Evolutionary conservation across 1,140 invertebrate species (phyloP).

Genomic region (Sitophilus oryzae): DNA sequence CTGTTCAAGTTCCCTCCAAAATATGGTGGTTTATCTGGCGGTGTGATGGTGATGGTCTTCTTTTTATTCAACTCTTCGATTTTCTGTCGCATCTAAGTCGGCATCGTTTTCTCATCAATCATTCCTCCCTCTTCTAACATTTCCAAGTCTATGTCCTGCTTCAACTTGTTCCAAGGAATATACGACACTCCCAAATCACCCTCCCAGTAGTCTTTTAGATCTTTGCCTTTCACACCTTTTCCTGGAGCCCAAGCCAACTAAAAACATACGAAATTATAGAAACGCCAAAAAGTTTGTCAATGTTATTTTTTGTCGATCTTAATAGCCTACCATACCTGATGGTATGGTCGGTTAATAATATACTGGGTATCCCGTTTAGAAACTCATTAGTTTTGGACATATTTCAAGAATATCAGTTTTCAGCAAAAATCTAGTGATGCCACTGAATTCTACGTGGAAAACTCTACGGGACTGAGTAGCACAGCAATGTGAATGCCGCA

Average conservation of each 20-base stretch:
- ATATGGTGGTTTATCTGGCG: conserved; percentile 2
- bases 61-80: conserved; percentile 30
- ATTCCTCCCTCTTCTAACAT: conserved; percentile 82
- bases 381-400: too few relatives aligned
- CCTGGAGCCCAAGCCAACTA: conserved; percentile 94
- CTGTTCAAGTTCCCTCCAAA: too few relatives aligned
- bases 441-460: too few relatives aligned
- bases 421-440: too few relatives aligned
- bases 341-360: too few relatives aligned
- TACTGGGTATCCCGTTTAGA: too few relatives aligned
- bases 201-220: conserved; percentile 97
- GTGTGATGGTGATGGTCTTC: background rate
- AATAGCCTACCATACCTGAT: too few relatives aligned
- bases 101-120: conserved; percentile 89
- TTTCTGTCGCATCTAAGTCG: conserved; percentile 75
- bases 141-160: conserved; percentile 69
- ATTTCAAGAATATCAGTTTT: too few relatives aligned
- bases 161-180: conserved; percentile 83
- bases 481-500: too few relatives aligned
- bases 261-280: conserved; percentile 27
- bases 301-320: too few relatives aligned
- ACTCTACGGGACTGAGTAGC: too few relatives aligned
- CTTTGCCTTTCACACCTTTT: conserved; percentile 91
- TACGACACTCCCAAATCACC: conserved; percentile 89
- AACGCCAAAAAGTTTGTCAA: too few relatives aligned